phyloP scores from a whole-genome alignment of 2,113 vertebrate genomes.

The Aptenodytes patagonicus region DNA sequence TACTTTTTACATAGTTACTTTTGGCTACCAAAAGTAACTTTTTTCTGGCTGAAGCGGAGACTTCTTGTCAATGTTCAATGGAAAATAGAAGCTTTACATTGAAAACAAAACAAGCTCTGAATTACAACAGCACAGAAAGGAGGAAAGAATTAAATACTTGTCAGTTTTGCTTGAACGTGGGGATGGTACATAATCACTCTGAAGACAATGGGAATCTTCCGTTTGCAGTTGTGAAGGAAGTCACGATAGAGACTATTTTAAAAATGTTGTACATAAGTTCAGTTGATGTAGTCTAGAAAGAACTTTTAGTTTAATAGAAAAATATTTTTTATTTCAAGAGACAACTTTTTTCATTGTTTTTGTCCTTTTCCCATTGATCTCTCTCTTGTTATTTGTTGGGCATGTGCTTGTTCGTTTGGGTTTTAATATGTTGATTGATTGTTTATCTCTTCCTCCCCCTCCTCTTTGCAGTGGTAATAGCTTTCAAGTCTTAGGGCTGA shows the following conservation, averaged over 20 bases:
- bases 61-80: background rate
- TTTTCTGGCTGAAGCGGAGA: background rate
- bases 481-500: background rate
- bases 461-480: background rate
- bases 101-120: background rate
- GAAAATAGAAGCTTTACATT: background rate
- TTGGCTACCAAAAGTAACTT: background rate
- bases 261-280: background rate
- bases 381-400: background rate
- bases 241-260: background rate
- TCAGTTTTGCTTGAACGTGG: background rate
- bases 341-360: background rate
- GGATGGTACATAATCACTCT: background rate
- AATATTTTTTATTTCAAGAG: background rate
- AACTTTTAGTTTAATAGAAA: background rate
- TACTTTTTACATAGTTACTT: background rate
- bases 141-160: background rate
- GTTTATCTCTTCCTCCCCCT: background rate
- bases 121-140: background rate
- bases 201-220: background rate
- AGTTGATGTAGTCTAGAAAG: background rate
- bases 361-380: background rate
- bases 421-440: background rate
- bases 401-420: background rate
- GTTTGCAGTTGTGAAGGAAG: background rate